These are phyloP conservation scores for Lissonota sp. DNA, from an alignment of 2,888 invertebrate species.

Conservation along the genomic window DNA sequence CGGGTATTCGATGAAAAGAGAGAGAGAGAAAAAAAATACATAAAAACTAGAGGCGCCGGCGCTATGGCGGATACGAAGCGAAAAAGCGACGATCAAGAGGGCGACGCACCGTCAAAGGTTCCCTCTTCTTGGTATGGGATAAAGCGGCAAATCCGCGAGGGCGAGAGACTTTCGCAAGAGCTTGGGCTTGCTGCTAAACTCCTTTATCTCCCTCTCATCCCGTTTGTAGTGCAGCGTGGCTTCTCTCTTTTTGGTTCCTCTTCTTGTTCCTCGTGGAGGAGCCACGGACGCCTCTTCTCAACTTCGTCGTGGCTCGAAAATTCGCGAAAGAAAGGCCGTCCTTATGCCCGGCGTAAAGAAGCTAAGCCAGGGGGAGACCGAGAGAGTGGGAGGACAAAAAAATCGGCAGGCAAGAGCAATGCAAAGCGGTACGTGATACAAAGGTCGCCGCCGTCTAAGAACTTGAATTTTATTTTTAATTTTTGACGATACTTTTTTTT, in stretches of 20 bases:
- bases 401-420: constrained; percentile 33
- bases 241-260: constrained; percentile 34
- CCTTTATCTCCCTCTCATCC: constrained; percentile 40
- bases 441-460: constrained; percentile 60
- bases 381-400: constrained; percentile 34
- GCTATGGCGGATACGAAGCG: constrained; percentile 73
- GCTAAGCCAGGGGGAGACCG: constrained; percentile 22
- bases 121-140: constrained; percentile 76
- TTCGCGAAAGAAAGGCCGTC: constrained; percentile 61
- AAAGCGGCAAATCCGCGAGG: constrained; percentile 57
- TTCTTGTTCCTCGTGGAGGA: constrained; percentile 50
- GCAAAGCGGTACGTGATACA: constrained; percentile 59
- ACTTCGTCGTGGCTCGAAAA: constrained; percentile 73
- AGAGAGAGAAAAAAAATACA: constrained; percentile 12
- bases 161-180: constrained; percentile 61
- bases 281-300: constrained; percentile 57
- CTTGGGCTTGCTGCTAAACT: constrained; percentile 26
- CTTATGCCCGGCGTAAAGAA: constrained; percentile 57
- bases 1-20: constrained; percentile 5
- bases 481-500: constrained; percentile 15
- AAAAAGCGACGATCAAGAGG: constrained; percentile 61
- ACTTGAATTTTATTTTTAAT: constrained; percentile 10
- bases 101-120: constrained; percentile 77
- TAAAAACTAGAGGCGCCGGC: constrained; percentile 82
- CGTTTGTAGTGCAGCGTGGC: constrained; percentile 25